These are phyloP conservation scores for Ceratoteleas bidentatus DNA, from an alignment of 1,140 invertebrate species.

Conservation along the genomic window DNA sequence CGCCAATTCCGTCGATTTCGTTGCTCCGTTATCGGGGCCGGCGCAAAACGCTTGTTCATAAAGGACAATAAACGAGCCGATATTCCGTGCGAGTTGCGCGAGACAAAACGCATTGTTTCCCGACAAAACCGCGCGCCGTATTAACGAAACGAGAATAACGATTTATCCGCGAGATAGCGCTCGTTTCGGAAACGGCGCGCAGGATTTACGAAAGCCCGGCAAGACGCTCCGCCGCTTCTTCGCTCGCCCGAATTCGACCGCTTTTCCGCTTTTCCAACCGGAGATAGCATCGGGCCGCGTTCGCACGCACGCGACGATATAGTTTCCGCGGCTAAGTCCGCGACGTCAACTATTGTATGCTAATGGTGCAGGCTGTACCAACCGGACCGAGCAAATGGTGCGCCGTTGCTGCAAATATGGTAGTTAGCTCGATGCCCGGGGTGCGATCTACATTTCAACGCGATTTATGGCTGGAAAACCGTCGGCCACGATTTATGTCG, in stretches of 20 bases:
- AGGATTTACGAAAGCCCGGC: conserved; percentile 11
- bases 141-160: conserved; percentile 28
- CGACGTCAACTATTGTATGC: conserved; percentile 62
- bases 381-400: conserved; percentile 48
- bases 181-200: conserved; percentile 12
- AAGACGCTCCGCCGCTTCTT: no score
- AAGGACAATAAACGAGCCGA: conserved; percentile 39
- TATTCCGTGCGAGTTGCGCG: conserved; percentile 25
- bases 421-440: conserved; percentile 49
- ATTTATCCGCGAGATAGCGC: conserved; percentile 26
- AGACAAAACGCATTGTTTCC: conserved; percentile 32
- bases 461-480: conserved; percentile 40
- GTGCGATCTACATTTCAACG: conserved; percentile 58
- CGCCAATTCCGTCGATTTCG: no score
- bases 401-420: conserved; percentile 60
- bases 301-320: conserved; percentile 48
- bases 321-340: conserved; percentile 56
- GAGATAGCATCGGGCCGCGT: conserved; percentile 34
- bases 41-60: conserved; percentile 27
- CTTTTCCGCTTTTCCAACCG: conserved; percentile 21
- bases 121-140: conserved; percentile 20
- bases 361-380: conserved; percentile 52
- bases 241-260: conserved; percentile 3
- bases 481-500: conserved; percentile 50
- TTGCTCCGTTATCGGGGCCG: no score